Percentiles rank a stretch among this genome's conserved stretches.
Evolutionary conservation across 2,888 invertebrate species (phyloP).

Genomic region (Thecocarcelia acutangulata): DNA sequence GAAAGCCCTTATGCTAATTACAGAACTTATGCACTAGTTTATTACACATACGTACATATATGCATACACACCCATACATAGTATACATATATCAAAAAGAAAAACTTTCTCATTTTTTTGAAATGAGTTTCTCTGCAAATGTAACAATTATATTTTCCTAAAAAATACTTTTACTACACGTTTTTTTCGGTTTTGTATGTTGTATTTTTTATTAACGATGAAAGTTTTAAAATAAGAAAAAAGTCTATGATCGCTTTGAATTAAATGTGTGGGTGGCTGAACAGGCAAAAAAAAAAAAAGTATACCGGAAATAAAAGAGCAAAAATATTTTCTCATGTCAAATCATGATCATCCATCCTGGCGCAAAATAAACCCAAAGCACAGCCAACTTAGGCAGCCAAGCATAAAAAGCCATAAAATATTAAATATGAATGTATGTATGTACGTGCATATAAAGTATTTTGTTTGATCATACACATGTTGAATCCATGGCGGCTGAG

Average conservation of each 20-base stretch:
- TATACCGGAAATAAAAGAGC: conserved; percentile 61
- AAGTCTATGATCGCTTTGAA: neutral
- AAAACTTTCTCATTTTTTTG: conserved; percentile 47
- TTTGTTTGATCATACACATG: conserved; percentile 11
- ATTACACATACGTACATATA: neutral
- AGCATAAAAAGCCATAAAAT: conserved; percentile 48
- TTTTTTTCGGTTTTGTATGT: neutral
- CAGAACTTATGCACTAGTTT: no score
- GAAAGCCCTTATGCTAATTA: no score
- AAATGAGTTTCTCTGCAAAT: conserved; percentile 50
- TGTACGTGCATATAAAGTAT: no score
- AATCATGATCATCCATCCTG: conserved; percentile 60
- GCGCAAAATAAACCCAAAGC: conserved; percentile 48
- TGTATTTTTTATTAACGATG: conserved; percentile 11
- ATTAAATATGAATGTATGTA: conserved; percentile 32
- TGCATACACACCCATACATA: neutral
- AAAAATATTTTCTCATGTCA: conserved; percentile 64
- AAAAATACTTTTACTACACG: conserved; percentile 48
- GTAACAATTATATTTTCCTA: conserved; percentile 38
- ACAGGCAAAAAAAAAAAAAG: conserved; percentile 21
- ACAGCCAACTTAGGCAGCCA: conserved; percentile 39
- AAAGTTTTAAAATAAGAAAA: conserved; percentile 40
- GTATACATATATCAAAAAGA: neutral
- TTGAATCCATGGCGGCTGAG: conserved; percentile 4
- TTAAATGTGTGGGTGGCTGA: conserved; percentile 34